Evolutionary conservation across 2,797 vertebrate species (phyloP).

Genomic region (Botia kubotai): DNA sequence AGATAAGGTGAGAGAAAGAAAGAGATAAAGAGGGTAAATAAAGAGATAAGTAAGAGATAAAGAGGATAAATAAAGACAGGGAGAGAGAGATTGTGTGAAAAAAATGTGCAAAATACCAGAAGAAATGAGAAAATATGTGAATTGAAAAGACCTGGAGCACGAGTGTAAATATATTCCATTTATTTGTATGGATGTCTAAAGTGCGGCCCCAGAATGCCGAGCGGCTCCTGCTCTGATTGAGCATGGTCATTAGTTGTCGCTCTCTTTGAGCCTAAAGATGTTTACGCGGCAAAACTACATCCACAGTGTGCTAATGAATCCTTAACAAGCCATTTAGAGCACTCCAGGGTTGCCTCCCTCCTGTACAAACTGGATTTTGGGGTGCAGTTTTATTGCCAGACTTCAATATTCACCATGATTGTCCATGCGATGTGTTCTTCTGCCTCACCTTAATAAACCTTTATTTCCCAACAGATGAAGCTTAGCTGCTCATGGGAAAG

Average conservation of each 20-base stretch:
- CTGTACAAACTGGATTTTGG: constrained; percentile 47
- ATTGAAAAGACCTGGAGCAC: constrained; percentile 26
- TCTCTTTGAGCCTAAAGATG: constrained; percentile 34
- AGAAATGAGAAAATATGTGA: neutral
- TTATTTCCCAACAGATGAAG: constrained; percentile 59
- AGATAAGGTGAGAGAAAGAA: neutral
- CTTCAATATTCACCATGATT: constrained; percentile 48
- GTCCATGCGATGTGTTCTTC: constrained; percentile 12
- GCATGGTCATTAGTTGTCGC: constrained; percentile 30
- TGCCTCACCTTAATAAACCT: constrained; percentile 43
- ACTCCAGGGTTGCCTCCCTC: constrained; percentile 28
- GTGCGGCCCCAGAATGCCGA: constrained; percentile 15
- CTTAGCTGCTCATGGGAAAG: neutral
- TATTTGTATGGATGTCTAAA: constrained; percentile 33
- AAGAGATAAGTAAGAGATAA: neutral
- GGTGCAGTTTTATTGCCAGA: constrained; percentile 51
- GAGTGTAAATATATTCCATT: constrained; percentile 41
- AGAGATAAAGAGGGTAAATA: neutral
- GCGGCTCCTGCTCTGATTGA: constrained; percentile 31
- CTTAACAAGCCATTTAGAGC: constrained; percentile 54
- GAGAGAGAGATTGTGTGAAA: constrained; percentile 19
- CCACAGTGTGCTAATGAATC: constrained; percentile 41
- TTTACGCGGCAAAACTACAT: constrained; percentile 44
- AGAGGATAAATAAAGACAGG: neutral
- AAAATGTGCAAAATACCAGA: neutral